Conservation (phyloP, 2,797 vertebrate genomes). For the Champsocephalus esox region DNA sequence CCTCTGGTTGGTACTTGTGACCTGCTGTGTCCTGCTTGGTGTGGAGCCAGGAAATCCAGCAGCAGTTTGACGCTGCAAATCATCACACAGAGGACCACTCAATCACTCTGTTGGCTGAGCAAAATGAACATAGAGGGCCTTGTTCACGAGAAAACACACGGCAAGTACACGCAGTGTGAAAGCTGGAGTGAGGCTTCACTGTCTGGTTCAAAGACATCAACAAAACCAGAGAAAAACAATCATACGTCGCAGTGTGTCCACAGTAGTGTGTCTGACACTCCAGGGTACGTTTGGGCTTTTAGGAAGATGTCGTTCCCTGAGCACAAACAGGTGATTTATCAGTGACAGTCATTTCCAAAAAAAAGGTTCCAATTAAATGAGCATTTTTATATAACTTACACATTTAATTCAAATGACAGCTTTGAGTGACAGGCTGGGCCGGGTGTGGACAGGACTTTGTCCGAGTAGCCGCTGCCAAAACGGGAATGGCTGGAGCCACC, state of each 20-base stretch:
- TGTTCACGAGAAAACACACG: conserved; percentile 49
- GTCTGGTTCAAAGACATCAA: conserved; percentile 16
- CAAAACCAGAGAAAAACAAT: conserved; percentile 17
- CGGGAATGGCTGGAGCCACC: no score
- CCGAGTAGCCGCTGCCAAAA: no score
- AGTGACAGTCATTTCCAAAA: no score
- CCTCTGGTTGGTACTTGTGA: conserved; percentile 74
- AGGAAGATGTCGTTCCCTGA: not conserved
- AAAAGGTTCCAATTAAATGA: not conserved
- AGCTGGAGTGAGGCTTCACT: not conserved
- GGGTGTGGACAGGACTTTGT: no score
- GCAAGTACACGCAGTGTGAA: conserved; percentile 12
- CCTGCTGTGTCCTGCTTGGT: conserved; percentile 62
- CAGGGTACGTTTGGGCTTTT: not conserved
- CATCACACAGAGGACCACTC: conserved; percentile 80
- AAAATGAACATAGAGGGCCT: conserved; percentile 63
- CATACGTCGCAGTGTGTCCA: not conserved
- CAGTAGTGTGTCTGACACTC: not conserved
- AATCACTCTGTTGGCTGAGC: conserved; percentile 55
- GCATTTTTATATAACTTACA: no score
- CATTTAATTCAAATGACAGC: no score
- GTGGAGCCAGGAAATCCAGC: conserved; percentile 79
- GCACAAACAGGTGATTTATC: not conserved
- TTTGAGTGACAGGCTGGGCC: no score
- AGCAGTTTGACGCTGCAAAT: conserved; percentile 76